phyloP scores from a whole-genome alignment of 2,797 vertebrate genomes.

The Sebastes nivosus region DNA sequence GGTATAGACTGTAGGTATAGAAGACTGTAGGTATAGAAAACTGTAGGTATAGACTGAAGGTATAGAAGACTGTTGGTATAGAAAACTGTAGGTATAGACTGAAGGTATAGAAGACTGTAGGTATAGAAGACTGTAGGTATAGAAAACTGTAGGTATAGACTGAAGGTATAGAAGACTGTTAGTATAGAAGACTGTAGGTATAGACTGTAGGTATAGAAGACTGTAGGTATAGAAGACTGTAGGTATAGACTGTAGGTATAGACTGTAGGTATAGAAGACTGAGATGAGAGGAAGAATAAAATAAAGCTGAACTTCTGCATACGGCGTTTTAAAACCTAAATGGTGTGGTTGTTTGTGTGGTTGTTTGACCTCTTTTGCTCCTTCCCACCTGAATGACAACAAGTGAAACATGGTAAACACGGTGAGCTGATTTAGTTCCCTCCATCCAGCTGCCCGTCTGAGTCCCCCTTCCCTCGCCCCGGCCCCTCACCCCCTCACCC shows the following conservation, averaged over 20 bases:
- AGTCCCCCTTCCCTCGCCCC: conserved; percentile 68
- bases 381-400: not conserved
- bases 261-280: not conserved
- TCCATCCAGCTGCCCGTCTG: conserved; percentile 68
- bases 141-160: no score
- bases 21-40: no score
- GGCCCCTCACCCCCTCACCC: conserved; percentile 1
- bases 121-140: no score
- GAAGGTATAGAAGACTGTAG: no score
- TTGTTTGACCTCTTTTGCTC: not conserved
- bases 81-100: no score
- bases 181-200: no score
- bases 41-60: no score
- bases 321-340: not conserved
- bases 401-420: conserved; percentile 11
- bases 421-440: conserved; percentile 15
- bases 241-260: no score
- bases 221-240: not conserved
- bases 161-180: no score
- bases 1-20: no score
- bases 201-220: no score
- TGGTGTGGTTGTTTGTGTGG: not conserved
- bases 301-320: not conserved
- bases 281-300: conserved; percentile 1
- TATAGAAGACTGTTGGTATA: no score